These are phyloP conservation scores for Triplophysa dalaica DNA, from an alignment of 2,113 vertebrate species.

Conservation along the genomic window DNA sequence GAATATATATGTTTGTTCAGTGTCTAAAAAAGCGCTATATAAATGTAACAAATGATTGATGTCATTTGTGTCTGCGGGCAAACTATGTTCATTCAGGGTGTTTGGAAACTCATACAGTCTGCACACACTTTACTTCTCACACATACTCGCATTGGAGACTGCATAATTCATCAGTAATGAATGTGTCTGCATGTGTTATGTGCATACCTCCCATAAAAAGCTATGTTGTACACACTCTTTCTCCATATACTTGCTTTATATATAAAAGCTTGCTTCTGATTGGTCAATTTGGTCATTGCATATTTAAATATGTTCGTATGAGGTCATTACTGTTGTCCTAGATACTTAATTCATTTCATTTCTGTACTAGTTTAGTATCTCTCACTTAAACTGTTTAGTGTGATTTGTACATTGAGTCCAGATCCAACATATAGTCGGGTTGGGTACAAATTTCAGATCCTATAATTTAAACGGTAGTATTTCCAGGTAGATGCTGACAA, in stretches of 20 bases:
- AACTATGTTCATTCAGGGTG: neutral
- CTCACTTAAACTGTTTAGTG: no score
- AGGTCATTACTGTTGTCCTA: no score
- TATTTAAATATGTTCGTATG: neutral
- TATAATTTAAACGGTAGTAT: neutral
- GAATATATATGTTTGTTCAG: neutral
- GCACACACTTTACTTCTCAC: neutral
- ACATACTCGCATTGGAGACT: slow-evolving; percentile 53
- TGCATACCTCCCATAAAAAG: no score
- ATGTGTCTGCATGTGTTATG: slow-evolving; percentile 46
- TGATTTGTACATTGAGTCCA: neutral
- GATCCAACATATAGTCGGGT: neutral
- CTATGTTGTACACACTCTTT: slow-evolving; percentile 19
- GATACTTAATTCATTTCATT: no score
- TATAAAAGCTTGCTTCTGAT: no score
- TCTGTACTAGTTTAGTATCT: no score
- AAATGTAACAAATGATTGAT: no score
- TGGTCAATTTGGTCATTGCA: no score
- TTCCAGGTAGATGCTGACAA: neutral
- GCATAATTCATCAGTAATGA: slow-evolving; percentile 69
- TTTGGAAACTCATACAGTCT: neutral
- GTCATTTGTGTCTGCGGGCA: neutral
- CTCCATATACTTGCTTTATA: neutral
- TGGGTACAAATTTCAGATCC: neutral
- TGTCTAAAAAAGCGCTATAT: neutral